These are phyloP conservation scores for Hypomecis punctinalis DNA, from an alignment of 2,888 invertebrate species.

Conservation along the genomic window DNA sequence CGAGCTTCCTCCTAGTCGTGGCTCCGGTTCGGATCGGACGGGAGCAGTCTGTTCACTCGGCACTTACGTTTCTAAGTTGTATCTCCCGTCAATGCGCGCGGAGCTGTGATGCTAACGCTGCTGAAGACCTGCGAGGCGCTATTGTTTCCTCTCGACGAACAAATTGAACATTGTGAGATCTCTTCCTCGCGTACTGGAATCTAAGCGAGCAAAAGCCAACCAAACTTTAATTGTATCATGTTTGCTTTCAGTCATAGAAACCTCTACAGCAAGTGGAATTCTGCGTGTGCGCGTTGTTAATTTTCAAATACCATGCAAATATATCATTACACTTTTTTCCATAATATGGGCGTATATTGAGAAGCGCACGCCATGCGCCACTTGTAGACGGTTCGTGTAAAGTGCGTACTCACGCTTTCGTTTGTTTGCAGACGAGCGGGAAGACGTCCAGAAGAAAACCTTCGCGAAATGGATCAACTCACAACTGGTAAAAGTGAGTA, in stretches of 20 bases:
- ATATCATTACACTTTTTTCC: neutral
- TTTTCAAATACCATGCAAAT: neutral
- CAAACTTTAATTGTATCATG: too few relatives aligned
- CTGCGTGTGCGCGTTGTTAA: neutral
- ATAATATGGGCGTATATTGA: neutral
- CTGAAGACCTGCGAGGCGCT: constrained; percentile 64
- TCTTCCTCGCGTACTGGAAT: neutral
- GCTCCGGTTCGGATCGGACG: neutral
- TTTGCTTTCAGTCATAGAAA: too few relatives aligned
- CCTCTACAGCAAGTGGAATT: neutral
- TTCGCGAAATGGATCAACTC: constrained; percentile 97
- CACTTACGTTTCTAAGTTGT: too few relatives aligned
- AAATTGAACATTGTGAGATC: constrained; percentile 23
- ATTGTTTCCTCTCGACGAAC: constrained; percentile 35
- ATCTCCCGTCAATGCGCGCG: neutral
- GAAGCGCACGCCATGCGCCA: neutral
- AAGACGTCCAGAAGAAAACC: constrained; percentile 97
- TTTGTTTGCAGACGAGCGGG: constrained; percentile 91
- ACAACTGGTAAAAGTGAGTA: constrained; percentile 90
- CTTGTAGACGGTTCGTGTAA: neutral
- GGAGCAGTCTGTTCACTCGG: neutral
- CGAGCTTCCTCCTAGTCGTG: constrained; percentile 4
- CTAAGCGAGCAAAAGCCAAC: too few relatives aligned
- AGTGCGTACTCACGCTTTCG: neutral
- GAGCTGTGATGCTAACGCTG: constrained; percentile 58